Evolutionary conservation across 2,113 vertebrate genomes (phyloP).

Genomic region (Nerophis ophidion): DNA sequence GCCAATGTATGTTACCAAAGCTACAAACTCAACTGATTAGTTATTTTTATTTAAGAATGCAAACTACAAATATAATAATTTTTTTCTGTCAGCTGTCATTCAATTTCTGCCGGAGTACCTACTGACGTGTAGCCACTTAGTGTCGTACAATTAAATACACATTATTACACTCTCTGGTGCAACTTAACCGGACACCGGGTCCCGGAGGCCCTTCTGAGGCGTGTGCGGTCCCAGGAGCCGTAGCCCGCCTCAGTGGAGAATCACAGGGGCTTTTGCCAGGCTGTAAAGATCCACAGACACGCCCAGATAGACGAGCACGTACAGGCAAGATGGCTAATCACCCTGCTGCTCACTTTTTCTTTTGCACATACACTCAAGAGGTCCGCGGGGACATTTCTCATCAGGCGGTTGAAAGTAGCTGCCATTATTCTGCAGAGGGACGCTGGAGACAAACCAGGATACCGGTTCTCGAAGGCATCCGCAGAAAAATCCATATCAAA

Average conservation of each 20-base stretch:
- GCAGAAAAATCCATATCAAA: background rate
- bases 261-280: conserved; percentile 48
- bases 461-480: background rate
- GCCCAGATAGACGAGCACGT: conserved; percentile 27
- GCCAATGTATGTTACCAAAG: too few relatives aligned
- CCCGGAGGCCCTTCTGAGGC: conserved; percentile 25
- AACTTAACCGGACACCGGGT: conserved; percentile 28
- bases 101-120: background rate
- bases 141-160: background rate
- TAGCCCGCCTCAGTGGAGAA: conserved; percentile 28
- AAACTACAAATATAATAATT: background rate
- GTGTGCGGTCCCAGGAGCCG: conserved; percentile 13
- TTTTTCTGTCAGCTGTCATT: background rate
- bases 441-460: conserved; percentile 51
- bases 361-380: conserved; percentile 26
- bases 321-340: conserved; percentile 46
- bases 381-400: conserved; percentile 51
- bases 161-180: conserved; percentile 8
- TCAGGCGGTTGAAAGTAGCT: conserved; percentile 60
- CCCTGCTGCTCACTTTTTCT: conserved; percentile 50
- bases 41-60: background rate
- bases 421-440: conserved; percentile 60
- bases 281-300: conserved; percentile 35
- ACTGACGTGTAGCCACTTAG: background rate
- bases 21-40: background rate